phyloP scores from a whole-genome alignment of 2,113 vertebrate species.

The Menura novaehollandiae region DNA sequence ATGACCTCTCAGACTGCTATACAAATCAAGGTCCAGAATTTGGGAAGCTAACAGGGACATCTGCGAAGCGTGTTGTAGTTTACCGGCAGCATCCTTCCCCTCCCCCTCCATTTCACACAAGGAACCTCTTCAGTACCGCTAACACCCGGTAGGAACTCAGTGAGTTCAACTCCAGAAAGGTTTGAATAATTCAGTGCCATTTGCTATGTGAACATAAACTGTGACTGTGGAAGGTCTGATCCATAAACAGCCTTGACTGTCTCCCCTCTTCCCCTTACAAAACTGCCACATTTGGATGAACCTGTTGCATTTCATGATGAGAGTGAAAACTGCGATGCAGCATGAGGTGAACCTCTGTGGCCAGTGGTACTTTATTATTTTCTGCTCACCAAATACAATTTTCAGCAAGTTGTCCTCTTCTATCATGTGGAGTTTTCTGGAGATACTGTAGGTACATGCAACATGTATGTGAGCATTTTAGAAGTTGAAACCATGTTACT shows the following conservation, averaged over 20 bases:
- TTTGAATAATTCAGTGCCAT: not conserved
- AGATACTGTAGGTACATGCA: not conserved
- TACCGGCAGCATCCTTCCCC: not conserved
- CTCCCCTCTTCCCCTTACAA: not conserved
- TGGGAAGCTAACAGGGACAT: not conserved
- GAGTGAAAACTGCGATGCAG: not conserved
- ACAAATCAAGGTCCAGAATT: not conserved
- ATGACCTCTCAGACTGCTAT: not conserved
- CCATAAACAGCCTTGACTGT: not conserved
- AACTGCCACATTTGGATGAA: not conserved
- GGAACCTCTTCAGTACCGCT: not conserved
- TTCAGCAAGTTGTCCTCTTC: not conserved
- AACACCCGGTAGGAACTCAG: not conserved
- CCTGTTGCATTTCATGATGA: not conserved
- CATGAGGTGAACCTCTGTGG: not conserved
- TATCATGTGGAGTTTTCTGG: not conserved
- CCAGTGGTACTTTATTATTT: not conserved
- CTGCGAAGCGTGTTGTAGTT: not conserved
- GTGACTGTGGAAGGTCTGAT: not conserved
- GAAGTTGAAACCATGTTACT: not conserved
- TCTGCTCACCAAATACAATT: fast-evolving
- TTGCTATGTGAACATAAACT: not conserved
- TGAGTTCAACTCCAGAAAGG: not conserved
- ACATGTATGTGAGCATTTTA: not conserved
- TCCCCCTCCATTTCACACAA: not conserved